A percentile compares a stretch with the other conserved stretches of the same genome.
Conservation (phyloP, 2,797 vertebrate species). For the Danio albolineatus region DNA sequence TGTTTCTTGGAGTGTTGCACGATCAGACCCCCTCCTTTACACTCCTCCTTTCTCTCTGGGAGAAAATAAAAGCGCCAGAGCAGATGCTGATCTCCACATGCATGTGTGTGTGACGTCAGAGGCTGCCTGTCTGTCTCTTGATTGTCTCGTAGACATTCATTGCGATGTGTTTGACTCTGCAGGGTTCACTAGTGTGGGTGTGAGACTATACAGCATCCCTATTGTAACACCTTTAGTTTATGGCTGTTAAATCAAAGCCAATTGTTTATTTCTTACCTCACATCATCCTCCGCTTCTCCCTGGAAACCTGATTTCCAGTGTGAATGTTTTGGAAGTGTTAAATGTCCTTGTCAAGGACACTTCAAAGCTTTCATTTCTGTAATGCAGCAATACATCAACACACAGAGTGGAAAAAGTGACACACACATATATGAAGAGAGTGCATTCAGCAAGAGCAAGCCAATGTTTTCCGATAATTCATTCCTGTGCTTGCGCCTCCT, state of each 20-base stretch:
- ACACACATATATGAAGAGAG: constrained; percentile 50
- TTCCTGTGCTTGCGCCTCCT: background rate
- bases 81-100: constrained; percentile 46
- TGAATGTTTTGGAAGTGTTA: constrained; percentile 40
- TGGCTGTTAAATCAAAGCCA: constrained; percentile 5
- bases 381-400: constrained; percentile 62
- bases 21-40: constrained; percentile 24
- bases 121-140: constrained; percentile 22
- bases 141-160: constrained; percentile 34
- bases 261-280: constrained; percentile 6
- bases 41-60: constrained; percentile 16
- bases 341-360: constrained; percentile 71
- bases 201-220: constrained; percentile 26
- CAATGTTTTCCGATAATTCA: constrained; percentile 36
- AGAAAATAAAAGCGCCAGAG: constrained; percentile 8
- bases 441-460: constrained; percentile 23
- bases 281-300: background rate
- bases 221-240: constrained; percentile 1
- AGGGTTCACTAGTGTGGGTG: constrained; percentile 27
- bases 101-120: constrained; percentile 43
- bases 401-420: constrained; percentile 48
- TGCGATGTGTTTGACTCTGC: constrained; percentile 12
- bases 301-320: constrained; percentile 5
- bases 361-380: constrained; percentile 66
- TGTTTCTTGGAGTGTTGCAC: constrained; percentile 33